phyloP scores from a whole-genome alignment of 2,888 invertebrate genomes.

The Thymelicus sylvestris region DNA sequence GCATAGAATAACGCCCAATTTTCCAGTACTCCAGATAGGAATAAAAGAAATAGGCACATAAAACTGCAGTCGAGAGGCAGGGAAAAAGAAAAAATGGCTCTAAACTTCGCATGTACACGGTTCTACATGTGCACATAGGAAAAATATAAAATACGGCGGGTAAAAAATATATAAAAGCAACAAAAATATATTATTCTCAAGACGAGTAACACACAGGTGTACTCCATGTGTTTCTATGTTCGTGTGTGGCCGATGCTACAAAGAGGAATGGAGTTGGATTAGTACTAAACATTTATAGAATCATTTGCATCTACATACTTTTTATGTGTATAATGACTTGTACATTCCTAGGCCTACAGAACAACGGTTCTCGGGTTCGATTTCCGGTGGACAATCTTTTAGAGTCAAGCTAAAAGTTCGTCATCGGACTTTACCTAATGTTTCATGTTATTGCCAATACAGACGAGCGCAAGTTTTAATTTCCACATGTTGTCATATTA shows the following conservation, averaged over 20 bases:
- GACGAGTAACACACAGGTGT: slow-evolving; percentile 75
- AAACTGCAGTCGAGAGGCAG: slow-evolving; percentile 48
- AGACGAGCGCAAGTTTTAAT: too few relatives aligned
- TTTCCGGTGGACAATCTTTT: too few relatives aligned
- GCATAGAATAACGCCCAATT: slow-evolving; percentile 36
- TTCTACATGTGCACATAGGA: slow-evolving; percentile 64
- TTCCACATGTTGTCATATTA: too few relatives aligned
- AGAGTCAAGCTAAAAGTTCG: too few relatives aligned
- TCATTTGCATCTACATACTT: not conserved
- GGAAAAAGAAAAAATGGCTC: slow-evolving; percentile 47
- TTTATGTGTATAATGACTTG: too few relatives aligned
- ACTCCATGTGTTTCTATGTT: slow-evolving; percentile 47
- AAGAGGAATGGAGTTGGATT: slow-evolving; percentile 52
- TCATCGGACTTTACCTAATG: too few relatives aligned
- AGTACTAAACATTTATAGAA: not conserved
- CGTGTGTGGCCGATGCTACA: slow-evolving; percentile 53
- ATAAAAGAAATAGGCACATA: slow-evolving; percentile 39
- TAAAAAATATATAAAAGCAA: slow-evolving; percentile 83
- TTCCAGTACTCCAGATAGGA: slow-evolving; percentile 32
- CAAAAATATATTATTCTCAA: slow-evolving; percentile 84
- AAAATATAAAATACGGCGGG: slow-evolving; percentile 80
- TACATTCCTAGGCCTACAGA: not conserved
- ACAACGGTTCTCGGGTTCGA: too few relatives aligned
- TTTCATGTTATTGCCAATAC: too few relatives aligned
- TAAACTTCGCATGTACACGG: slow-evolving; percentile 39